Evolutionary conservation across 2,113 vertebrate species (phyloP), one percentile per base, ranked within the genome.

Genomic region (Jacana jacana): DNA sequence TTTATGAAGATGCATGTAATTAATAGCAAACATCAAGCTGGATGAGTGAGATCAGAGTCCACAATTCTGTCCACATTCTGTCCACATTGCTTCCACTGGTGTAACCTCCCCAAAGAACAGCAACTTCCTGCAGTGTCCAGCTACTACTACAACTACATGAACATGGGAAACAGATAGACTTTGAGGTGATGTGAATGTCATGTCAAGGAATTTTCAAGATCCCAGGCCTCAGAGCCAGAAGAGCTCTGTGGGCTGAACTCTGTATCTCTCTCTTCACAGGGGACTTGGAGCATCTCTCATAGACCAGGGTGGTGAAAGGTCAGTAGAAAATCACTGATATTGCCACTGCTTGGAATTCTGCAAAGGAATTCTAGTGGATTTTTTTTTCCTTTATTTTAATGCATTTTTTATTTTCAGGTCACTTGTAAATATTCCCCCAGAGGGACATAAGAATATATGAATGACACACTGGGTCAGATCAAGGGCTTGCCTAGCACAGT

Each of bases 231-330:
- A 2, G 23, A 7, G 44, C 13, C 65, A 73, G 28, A 54, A 48
- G 22, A 37, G 17, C 9, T 79, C 30, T 83, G 44, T n/a, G n/a
- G 28, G 31, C 23, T 79, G 31, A 75, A 64, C 39, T 75, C 31
- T 5, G 0, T 9, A 65, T 58, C 39, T 20, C 1, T 0, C 64
- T 65, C n/a, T 75, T 83, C 40, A 28, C 2, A 48, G 33, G 4
- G 39, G 23, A 54, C 20, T 70, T 75, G 25, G 28, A 80, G 7
- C 3, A 1, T 19, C 6, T 73, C 39, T 54, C n/a, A 60, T 24
- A 40, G 23, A 49, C 14, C 31, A 70, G 3, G 11, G 22, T 52
- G 28, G 24, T 63, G 37, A 86, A 78, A 92, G 14, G 39, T 77
- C 39, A 24, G 24, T 24, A 54, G 40, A 81, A 92, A 78, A 51